Percentiles rank a stretch among this genome's conserved stretches.
These are phyloP conservation scores for Paramuricea clavata DNA, from an alignment of 92 coral and sea anemone species.

Conservation along the genomic window DNA sequence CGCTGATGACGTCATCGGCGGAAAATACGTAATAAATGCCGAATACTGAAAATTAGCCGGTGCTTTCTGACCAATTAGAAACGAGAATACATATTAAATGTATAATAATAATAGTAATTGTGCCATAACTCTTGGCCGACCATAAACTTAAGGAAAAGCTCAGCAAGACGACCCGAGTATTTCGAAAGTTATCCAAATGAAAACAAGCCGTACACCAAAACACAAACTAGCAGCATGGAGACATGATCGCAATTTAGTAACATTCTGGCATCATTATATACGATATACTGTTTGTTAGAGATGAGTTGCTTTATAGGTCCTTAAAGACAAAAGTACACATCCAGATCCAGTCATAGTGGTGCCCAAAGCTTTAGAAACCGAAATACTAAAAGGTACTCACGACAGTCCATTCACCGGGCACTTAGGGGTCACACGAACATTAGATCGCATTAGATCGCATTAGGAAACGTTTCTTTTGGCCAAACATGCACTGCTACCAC, in stretches of 20 bases:
- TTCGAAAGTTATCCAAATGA: constrained; percentile 11
- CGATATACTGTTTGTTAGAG: constrained; percentile 51
- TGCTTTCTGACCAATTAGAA: too few relatives aligned
- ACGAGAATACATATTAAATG: too few relatives aligned
- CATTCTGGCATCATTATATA: constrained; percentile 51
- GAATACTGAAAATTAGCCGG: too few relatives aligned
- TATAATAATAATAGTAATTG: too few relatives aligned
- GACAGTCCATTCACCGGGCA: constrained; percentile 53
- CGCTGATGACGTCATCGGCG: too few relatives aligned
- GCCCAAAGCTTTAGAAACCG: constrained; percentile 7
- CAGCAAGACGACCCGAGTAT: constrained; percentile 1
- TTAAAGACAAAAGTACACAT: constrained; percentile 10
- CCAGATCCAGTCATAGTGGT: constrained; percentile 26
- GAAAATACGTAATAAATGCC: too few relatives aligned
- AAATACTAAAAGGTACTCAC: constrained; percentile 26
- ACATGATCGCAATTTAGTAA: constrained; percentile 21
- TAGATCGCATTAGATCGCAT: constrained; percentile 22
- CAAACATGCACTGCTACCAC: constrained; percentile 47
- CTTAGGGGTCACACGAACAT: constrained; percentile 39
- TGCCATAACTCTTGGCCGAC: not conserved
- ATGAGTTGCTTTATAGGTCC: constrained; percentile 30
- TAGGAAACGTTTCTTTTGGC: constrained; percentile 48
- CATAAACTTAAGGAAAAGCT: not conserved
- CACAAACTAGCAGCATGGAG: constrained; percentile 34
- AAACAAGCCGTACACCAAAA: constrained; percentile 9